Conservation (phyloP, 2,888 invertebrate genomes). For the Selenia dentaria region DNA sequence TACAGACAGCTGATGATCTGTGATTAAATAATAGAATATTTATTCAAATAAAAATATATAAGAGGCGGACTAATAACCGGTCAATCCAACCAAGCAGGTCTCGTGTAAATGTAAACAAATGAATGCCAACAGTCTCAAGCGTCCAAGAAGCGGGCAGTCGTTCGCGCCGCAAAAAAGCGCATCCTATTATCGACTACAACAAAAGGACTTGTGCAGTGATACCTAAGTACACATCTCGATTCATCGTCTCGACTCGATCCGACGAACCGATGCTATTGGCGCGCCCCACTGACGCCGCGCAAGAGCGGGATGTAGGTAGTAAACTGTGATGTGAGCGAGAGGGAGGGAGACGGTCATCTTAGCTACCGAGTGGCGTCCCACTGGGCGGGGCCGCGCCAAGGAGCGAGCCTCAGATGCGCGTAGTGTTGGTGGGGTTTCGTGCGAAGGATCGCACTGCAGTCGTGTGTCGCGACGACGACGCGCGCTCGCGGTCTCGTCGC, state of each 20-base stretch:
- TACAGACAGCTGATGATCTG: no score
- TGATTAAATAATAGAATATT: no score
- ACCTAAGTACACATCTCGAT: constrained; percentile 85
- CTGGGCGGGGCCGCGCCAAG: constrained; percentile 86
- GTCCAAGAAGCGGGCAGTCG: constrained; percentile 63
- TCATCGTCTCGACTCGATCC: constrained; percentile 83
- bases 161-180: constrained; percentile 80
- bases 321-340: constrained; percentile 53
- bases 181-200: constrained; percentile 84
- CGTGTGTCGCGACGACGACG: constrained; percentile 78
- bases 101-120: constrained; percentile 59
- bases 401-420: constrained; percentile 86
- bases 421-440: constrained; percentile 86
- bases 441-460: constrained; percentile 85
- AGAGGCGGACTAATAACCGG: constrained; percentile 6
- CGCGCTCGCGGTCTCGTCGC: constrained; percentile 70
- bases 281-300: constrained; percentile 82
- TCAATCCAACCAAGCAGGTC: constrained; percentile 2
- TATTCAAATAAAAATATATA: neutral
- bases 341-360: constrained; percentile 82
- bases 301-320: constrained; percentile 63
- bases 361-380: constrained; percentile 82
- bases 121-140: constrained; percentile 41
- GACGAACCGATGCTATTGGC: constrained; percentile 82
- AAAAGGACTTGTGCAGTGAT: constrained; percentile 84